Evolutionary conservation across 2,888 invertebrate genomes (phyloP).

Genomic region (Zaprionus obscuricornis): DNA sequence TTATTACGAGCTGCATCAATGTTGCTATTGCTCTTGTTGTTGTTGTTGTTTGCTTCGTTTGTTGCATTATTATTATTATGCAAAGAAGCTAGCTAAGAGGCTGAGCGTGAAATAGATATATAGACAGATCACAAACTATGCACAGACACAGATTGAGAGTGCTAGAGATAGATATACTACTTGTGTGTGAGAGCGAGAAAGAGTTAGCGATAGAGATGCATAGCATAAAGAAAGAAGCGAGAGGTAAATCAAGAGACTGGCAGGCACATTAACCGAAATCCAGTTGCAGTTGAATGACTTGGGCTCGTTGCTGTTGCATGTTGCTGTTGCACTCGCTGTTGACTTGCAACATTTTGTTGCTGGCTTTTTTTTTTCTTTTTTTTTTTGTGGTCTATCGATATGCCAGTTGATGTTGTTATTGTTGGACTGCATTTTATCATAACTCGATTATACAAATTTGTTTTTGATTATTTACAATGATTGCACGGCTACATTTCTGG

Average conservation of each 20-base stretch:
- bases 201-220: not conserved
- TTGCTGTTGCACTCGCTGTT: conserved; percentile 44
- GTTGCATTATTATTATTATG: conserved; percentile 72
- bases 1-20: conserved; percentile 53
- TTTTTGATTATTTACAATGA: conserved; percentile 47
- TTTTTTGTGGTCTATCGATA: not conserved
- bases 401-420: conserved; percentile 1
- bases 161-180: not conserved
- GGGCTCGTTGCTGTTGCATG: conserved; percentile 49
- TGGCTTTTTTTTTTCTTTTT: conserved; percentile 10
- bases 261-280: conserved; percentile 73
- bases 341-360: conserved; percentile 54
- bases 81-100: conserved; percentile 61
- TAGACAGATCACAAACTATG: too few species aligned
- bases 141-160: conserved; percentile 16
- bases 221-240: not conserved
- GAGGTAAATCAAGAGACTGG: conserved; percentile 19
- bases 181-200: not conserved
- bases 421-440: conserved; percentile 37
- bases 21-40: conserved; percentile 22
- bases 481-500: conserved; percentile 19
- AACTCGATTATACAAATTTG: conserved; percentile 61
- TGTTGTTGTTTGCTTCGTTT: conserved; percentile 18
- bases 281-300: conserved; percentile 77
- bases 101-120: conserved; percentile 50